Conservation (phyloP, 1,140 invertebrate genomes). For the Tetranychus urticae region DNA sequence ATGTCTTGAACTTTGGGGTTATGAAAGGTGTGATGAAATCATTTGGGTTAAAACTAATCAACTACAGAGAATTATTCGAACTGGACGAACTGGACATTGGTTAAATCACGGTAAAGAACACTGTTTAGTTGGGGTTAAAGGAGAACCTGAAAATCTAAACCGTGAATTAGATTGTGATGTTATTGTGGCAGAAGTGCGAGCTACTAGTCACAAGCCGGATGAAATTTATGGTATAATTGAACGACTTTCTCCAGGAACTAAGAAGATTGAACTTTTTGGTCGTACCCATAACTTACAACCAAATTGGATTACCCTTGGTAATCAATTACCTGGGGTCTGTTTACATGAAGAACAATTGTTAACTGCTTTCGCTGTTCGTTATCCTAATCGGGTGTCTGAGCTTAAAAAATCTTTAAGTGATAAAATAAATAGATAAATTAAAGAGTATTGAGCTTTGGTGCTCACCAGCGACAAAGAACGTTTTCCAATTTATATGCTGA, state of each 20-base stretch:
- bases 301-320: constrained; percentile 90
- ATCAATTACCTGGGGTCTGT: constrained; percentile 81
- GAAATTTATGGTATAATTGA: constrained; percentile 71
- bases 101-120: constrained; percentile 97
- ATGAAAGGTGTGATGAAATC: constrained; percentile 83
- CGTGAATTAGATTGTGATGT: constrained; percentile 88
- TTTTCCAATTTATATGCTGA: background rate
- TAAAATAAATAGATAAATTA: background rate
- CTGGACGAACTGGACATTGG: constrained; percentile 90
- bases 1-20: constrained; percentile 76
- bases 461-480: background rate
- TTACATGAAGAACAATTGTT: constrained; percentile 78
- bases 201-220: constrained; percentile 91
- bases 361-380: constrained; percentile 39
- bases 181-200: constrained; percentile 88
- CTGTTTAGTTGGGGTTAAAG: constrained; percentile 88
- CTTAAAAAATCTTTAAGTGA: background rate
- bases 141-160: constrained; percentile 61
- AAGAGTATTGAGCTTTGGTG: background rate
- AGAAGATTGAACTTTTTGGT: constrained; percentile 93
- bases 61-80: constrained; percentile 82
- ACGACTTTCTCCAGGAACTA: constrained; percentile 44
- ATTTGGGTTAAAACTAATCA: constrained; percentile 99
- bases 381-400: constrained; percentile 2
- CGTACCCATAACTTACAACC: constrained; percentile 91